phyloP scores from a whole-genome alignment of 2,113 vertebrate species.

The Furnarius figulus region DNA sequence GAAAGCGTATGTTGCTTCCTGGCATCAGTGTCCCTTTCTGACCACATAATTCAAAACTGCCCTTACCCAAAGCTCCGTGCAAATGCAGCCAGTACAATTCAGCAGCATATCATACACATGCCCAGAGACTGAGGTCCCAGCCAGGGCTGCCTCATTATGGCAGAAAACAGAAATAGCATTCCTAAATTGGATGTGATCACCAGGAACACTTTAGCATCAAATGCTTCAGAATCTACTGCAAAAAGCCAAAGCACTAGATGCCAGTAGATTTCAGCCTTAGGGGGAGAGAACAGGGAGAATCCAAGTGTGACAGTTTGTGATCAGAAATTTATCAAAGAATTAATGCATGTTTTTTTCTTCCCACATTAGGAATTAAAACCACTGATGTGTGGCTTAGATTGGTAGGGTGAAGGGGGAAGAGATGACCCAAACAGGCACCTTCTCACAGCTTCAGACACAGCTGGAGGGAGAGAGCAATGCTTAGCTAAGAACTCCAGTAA shows the following conservation, averaged over 20 bases:
- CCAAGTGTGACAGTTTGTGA: neutral
- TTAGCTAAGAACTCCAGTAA: neutral
- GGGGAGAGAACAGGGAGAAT: neutral
- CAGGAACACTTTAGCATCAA: neutral
- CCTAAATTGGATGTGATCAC: neutral
- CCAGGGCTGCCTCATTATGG: neutral
- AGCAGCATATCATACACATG: neutral
- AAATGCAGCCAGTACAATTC: neutral
- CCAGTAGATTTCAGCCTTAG: neutral
- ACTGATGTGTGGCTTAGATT: neutral
- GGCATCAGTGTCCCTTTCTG: neutral
- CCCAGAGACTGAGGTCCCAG: neutral
- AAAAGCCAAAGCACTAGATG: neutral
- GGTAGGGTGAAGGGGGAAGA: neutral
- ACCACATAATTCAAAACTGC: neutral
- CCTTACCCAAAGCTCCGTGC: neutral
- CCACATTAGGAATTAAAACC: neutral
- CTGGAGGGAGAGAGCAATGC: neutral
- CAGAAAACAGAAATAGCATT: neutral
- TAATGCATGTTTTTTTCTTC: neutral
- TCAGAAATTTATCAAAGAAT: neutral
- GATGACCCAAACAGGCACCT: neutral
- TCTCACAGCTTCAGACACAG: neutral
- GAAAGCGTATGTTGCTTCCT: neutral
- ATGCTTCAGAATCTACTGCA: neutral